These are phyloP conservation scores for Schlechtendalia chinensis DNA, from an alignment of 1,140 invertebrate genomes.

Conservation along the genomic window DNA sequence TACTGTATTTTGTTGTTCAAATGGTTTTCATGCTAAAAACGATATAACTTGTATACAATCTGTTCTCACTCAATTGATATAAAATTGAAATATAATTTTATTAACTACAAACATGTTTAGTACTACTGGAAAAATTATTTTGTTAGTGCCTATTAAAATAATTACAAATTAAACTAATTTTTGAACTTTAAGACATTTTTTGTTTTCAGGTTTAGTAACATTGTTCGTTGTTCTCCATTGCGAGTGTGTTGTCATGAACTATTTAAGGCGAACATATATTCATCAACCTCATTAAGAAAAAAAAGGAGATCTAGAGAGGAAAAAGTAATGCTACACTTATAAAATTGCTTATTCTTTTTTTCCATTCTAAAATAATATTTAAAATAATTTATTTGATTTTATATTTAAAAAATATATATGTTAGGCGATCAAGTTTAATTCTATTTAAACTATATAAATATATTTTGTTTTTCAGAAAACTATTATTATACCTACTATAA, in stretches of 20 bases:
- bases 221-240: not conserved
- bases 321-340: constrained; percentile 42
- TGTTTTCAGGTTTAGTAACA: constrained; percentile 10
- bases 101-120: not conserved
- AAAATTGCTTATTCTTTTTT: not conserved
- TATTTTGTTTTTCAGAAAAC: constrained; percentile 19
- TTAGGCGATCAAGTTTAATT: not conserved
- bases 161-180: not conserved
- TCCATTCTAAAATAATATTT: not conserved
- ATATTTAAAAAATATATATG: not conserved
- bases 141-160: not conserved
- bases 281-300: constrained; percentile 50
- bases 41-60: too few relatives aligned
- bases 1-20: too few relatives aligned
- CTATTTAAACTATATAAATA: not conserved
- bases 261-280: constrained; percentile 47
- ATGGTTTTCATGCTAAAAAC: too few relatives aligned
- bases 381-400: not conserved
- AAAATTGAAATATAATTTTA: not conserved
- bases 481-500: not conserved
- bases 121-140: not conserved
- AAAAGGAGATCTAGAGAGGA: constrained; percentile 52
- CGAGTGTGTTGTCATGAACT: not conserved
- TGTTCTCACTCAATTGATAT: not conserved
- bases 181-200: not conserved